Evolutionary conservation across 2,113 vertebrate species (phyloP), one percentile per base, ranked within the genome.

Genomic region (Lichenostomus cassidix): DNA sequence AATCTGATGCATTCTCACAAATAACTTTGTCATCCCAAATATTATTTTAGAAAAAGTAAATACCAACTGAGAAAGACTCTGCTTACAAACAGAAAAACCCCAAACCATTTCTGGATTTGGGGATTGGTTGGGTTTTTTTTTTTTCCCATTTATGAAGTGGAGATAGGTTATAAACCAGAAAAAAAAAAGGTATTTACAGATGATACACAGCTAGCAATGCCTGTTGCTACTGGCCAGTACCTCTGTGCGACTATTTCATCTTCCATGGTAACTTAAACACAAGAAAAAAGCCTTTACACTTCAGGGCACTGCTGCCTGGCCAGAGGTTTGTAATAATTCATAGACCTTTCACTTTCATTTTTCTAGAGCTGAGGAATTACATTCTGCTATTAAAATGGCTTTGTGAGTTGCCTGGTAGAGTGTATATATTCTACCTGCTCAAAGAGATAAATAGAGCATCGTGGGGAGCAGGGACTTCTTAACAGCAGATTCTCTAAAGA

Each of bases 191-290:
- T 98, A 98, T 98, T 98, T 98, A 97, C 96, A 97, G 98, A 98
- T 98, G 97, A 98, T 98, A 97, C 97, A 97, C 92, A 96, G 95
- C 96, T 80, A 88, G 92, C 96, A 98, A 97, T 98, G 98, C 98
- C 98, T 64, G 15, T 88, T 96, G 94, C 65, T 92, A 87, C 95
- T 97, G 98, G 96, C 95, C 98, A 96, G 95, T 74, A 97, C 41
- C 46, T 92, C 87, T 67, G 83, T 97, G 98, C 98, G 98, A 98
- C 98, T 98, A 98, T 98, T 99, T 98, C 98, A 99, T 99, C 98
- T 98, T 99, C 98, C 98, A 98, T 98, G 98, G 98, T 98, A 98
- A 99, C 98, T 99, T 99, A 98, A 98, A 97, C 98, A 98, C 96
- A 94, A 98, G 98, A 98, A 98, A 97, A 98, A 98, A 95, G 95